phyloP scores from a whole-genome alignment of 1,140 invertebrate genomes.

The Maniola jurtina region DNA sequence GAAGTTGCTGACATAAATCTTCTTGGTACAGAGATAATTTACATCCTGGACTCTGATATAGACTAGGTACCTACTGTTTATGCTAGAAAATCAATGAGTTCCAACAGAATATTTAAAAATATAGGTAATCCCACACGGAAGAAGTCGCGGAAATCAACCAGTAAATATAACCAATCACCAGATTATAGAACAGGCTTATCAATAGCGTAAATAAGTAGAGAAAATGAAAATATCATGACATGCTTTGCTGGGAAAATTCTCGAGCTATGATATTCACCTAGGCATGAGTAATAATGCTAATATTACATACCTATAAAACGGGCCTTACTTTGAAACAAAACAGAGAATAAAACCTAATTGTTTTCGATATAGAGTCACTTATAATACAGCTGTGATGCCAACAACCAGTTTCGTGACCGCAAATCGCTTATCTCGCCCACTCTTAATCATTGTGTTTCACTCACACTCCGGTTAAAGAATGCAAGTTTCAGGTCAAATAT shows the following conservation, averaged over 20 bases:
- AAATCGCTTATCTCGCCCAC: constrained; percentile 46
- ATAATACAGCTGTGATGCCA: constrained; percentile 32
- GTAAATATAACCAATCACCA: no score
- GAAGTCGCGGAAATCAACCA: no score
- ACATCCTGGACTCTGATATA: no score
- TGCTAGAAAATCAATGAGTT: no score
- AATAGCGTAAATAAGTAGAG: no score
- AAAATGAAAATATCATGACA: no score
- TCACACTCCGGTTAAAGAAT: constrained; percentile 45
- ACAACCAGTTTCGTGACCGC: constrained; percentile 65
- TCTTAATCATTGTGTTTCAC: constrained; percentile 38
- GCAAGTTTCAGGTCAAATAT: constrained; percentile 62
- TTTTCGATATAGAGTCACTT: constrained; percentile 40
- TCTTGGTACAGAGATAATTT: no score
- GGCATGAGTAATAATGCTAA: constrained; percentile 44
- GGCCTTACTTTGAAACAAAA: constrained; percentile 25
- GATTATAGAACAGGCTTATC: no score
- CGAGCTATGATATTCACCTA: constrained; percentile 9
- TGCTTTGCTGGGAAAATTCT: constrained; percentile 22
- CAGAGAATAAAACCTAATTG: constrained; percentile 44
- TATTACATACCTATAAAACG: constrained; percentile 39
- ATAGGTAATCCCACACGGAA: no score
- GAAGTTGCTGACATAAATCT: no score
- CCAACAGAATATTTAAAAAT: no score
- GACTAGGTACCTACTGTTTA: no score